phyloP scores from a whole-genome alignment of 2,888 invertebrate species.

The Priocnemis perturbator region DNA sequence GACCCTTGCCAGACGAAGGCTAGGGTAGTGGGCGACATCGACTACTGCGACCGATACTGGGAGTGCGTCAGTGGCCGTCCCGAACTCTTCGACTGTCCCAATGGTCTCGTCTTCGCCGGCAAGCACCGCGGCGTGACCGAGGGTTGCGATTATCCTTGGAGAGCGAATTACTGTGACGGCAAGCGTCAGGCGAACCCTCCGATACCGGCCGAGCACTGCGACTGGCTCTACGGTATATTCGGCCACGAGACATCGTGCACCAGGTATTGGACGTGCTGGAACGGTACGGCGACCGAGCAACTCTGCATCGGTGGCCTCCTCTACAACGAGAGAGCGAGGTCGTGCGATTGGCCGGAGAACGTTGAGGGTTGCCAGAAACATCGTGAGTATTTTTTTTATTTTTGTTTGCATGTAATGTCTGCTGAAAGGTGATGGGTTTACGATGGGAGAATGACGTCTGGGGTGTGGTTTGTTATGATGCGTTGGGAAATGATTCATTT shows the following conservation, averaged over 20 bases:
- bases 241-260: conserved; percentile 96
- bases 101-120: conserved; percentile 92
- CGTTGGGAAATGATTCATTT: not conserved
- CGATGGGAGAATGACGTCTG: too few relatives aligned
- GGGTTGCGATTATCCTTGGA: conserved; percentile 93
- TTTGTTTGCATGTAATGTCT: too few relatives aligned
- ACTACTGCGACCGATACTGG: conserved; percentile 91
- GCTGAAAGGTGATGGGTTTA: not conserved
- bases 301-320: conserved; percentile 93
- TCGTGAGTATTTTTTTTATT: too few relatives aligned
- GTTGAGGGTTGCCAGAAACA: conserved; percentile 96
- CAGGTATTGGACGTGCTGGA: conserved; percentile 96
- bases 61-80: conserved; percentile 90
- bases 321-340: conserved; percentile 93
- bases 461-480: too few relatives aligned
- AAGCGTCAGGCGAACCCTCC: conserved; percentile 89
- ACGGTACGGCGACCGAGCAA: conserved; percentile 94
- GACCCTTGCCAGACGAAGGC: conserved; percentile 90
- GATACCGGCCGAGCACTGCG: conserved; percentile 90
- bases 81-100: conserved; percentile 92
- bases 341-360: conserved; percentile 96
- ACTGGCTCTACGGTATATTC: conserved; percentile 95
- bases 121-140: conserved; percentile 92
- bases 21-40: conserved; percentile 85
- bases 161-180: conserved; percentile 90